These are phyloP conservation scores for Muscina levida DNA, from an alignment of 2,888 invertebrate genomes.

Conservation along the genomic window DNA sequence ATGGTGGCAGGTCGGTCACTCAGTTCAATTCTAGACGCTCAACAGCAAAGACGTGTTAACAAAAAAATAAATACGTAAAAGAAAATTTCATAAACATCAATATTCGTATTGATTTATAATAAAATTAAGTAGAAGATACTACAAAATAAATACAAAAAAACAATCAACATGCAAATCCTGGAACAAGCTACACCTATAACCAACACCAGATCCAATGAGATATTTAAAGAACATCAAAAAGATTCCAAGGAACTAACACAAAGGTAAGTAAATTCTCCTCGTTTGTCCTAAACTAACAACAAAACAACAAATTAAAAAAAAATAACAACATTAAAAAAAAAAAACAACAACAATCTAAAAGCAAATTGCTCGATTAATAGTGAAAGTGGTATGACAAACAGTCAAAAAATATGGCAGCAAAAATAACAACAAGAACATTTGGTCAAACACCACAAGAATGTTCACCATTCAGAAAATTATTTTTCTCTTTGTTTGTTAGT, in stretches of 20 bases:
- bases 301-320: background rate
- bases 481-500: slow-evolving; percentile 53
- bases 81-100: slow-evolving; percentile 11
- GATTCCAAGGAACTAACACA: slow-evolving; percentile 37
- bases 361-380: slow-evolving; percentile 31
- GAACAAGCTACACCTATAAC: slow-evolving; percentile 50
- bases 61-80: slow-evolving; percentile 23
- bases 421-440: slow-evolving; percentile 38
- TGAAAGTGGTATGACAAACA: slow-evolving; percentile 49
- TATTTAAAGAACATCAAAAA: slow-evolving; percentile 40
- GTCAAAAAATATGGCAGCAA: background rate
- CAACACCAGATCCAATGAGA: slow-evolving; percentile 25
- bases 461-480: slow-evolving; percentile 38
- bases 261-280: slow-evolving; percentile 36
- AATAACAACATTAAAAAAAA: no score
- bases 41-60: slow-evolving; percentile 47
- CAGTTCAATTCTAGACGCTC: slow-evolving; percentile 60
- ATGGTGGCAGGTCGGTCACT: slow-evolving; percentile 55
- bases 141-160: slow-evolving; percentile 19
- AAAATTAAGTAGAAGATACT: slow-evolving; percentile 17
- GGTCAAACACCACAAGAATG: slow-evolving; percentile 54
- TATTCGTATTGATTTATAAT: slow-evolving; percentile 8
- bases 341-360: background rate
- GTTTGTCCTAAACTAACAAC: background rate
- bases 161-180: slow-evolving; percentile 56